A percentile compares a stretch with the other conserved stretches of the same genome.
These are phyloP conservation scores for Hydractinia echinata DNA, from an alignment of 30 jellyfish, hydroid and myxozoan species.

Conservation along the genomic window DNA sequence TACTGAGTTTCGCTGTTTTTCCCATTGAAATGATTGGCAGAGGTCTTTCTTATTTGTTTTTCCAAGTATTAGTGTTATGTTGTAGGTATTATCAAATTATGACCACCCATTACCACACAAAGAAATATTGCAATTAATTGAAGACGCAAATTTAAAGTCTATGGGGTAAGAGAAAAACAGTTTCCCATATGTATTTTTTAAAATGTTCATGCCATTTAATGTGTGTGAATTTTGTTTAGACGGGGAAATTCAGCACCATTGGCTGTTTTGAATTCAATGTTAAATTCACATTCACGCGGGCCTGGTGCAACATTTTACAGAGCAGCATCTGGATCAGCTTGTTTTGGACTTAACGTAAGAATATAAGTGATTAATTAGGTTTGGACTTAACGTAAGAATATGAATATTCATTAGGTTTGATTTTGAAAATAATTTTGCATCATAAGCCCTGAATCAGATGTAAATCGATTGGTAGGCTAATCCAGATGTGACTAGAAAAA, in stretches of 20 bases:
- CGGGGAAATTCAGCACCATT: conserved; percentile 60
- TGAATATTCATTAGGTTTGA: neutral
- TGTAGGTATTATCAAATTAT: conserved; percentile 65
- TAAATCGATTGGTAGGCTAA: no score
- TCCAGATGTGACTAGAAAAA: no score
- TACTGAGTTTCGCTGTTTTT: no score
- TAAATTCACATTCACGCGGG: conserved; percentile 76
- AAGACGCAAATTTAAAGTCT: conserved; percentile 70
- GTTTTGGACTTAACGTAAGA: conserved; percentile 81
- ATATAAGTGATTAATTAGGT: neutral
- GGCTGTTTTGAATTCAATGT: conserved; percentile 78
- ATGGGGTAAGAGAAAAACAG: conserved; percentile 50
- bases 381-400: neutral
- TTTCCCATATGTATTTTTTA: neutral
- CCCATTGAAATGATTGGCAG: no score
- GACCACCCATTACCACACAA: conserved; percentile 82
- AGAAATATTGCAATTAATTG: conserved; percentile 59
- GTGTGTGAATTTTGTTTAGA: conserved; percentile 5
- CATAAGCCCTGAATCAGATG: no score
- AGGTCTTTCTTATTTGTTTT: neutral
- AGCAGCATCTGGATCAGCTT: conserved; percentile 78
- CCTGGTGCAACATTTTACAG: conserved; percentile 70
- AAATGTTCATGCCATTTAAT: neutral
- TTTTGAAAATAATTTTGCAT: neutral
- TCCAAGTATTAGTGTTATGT: neutral